Base-by-base conservation (phyloP, 2,888 invertebrate species). In the Amiota minor region DNA sequence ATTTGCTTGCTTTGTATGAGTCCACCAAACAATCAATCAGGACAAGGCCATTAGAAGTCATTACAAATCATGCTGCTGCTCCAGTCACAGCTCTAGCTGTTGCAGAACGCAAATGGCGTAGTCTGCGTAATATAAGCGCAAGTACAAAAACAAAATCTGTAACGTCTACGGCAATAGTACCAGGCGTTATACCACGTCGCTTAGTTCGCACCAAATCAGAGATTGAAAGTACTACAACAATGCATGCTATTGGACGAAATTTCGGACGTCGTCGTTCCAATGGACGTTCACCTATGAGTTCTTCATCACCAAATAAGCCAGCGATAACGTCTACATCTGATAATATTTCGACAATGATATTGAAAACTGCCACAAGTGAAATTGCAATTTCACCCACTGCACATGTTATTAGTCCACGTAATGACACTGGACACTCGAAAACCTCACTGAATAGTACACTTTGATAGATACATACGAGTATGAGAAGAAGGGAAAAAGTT, bases 181-280 rank as follows among this genome's bases (percentile, higher is more conserved):
- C 75, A 49, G 73, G 53, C 18, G 35, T 78, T 46, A 65, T 72
- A 9, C 77, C 82, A 0, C 78, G 79, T 6, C 81, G 83, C 55
- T 78, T 82, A n/a, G 70, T 75, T 0, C 83, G 83, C 74, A 81
- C 82, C 61, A 83, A 81, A 46, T 83, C 83, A 0, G 80, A 83
- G 70, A 74, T 79, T 1, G 81, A 85, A 14, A 78, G 69, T 67
- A 74, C 79, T 11, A 72, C 78, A 18, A 77, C 78, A 70, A 79
- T 87, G 69, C 85, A 86, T 75, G 87, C 86, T 11, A 81, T 87
- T 61, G 87, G 87, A 10, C 77, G 77, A 10, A 83, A 79, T 62
- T 83, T 83, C 35, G 84, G 82, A 3, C 81, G 84, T 20, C 79
- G 49, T 75, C 81, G 2, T 23, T 23, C 20, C 10, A 79, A 78